Evolutionary conservation across 2,113 vertebrate species (phyloP).

Genomic region (Pedionomus torquatus): DNA sequence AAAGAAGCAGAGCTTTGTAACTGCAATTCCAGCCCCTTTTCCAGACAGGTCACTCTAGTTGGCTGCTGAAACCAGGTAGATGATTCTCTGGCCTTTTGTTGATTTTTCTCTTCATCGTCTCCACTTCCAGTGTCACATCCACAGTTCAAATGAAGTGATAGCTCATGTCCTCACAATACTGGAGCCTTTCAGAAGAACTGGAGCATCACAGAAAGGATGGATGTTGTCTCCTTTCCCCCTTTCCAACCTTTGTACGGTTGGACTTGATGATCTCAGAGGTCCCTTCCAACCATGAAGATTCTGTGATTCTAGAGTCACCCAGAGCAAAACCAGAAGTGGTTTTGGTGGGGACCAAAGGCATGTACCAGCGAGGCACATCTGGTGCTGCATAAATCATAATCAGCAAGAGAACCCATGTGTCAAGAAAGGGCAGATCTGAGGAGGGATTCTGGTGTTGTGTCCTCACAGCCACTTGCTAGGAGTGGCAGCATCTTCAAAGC

Average conservation of each 20-base stretch:
- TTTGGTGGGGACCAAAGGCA: neutral
- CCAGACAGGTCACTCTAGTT: neutral
- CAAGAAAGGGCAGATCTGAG: neutral
- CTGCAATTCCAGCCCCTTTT: neutral
- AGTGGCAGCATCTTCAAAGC: neutral
- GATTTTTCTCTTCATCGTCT: neutral
- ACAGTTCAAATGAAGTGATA: neutral
- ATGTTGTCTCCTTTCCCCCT: neutral
- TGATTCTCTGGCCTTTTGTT: neutral
- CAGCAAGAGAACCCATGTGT: neutral
- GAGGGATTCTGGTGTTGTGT: neutral
- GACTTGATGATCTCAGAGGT: too few relatives aligned
- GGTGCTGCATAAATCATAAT: neutral
- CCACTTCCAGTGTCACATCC: neutral
- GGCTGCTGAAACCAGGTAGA: neutral
- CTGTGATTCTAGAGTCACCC: neutral
- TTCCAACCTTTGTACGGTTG: too few relatives aligned
- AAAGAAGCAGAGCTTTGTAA: neutral
- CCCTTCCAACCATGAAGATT: too few relatives aligned
- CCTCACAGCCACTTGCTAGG: neutral
- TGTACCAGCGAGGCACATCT: neutral
- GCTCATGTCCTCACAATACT: fast-evolving
- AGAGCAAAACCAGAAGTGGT: neutral
- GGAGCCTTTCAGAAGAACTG: neutral
- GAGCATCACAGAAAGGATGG: neutral